Conservation (phyloP, 2,888 invertebrate genomes). For the Pegoplata infirma region DNA sequence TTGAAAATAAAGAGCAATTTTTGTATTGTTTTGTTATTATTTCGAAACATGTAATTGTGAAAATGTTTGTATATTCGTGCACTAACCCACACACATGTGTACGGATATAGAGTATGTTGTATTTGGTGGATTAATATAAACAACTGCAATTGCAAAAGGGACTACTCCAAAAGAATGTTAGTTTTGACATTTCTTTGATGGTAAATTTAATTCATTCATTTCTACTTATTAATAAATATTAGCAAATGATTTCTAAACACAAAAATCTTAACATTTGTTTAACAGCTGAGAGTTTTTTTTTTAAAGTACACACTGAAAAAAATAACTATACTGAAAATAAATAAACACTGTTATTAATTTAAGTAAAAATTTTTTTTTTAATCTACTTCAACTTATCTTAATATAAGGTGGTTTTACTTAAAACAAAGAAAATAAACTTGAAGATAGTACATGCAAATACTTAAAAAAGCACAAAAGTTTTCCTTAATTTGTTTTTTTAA, state of each 20-base stretch:
- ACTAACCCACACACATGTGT: constrained; percentile 55
- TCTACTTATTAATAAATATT: background rate
- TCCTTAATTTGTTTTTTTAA: no score
- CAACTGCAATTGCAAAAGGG: constrained; percentile 27
- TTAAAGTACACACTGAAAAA: no score
- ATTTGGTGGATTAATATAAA: constrained; percentile 59
- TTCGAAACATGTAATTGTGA: constrained; percentile 20
- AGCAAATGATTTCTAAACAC: constrained; percentile 25
- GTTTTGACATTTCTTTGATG: constrained; percentile 19
- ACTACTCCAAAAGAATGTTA: background rate
- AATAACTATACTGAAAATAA: no score
- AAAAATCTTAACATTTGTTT: constrained; percentile 68
- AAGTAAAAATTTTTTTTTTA: no score
- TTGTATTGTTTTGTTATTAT: constrained; percentile 33
- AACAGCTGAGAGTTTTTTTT: constrained; percentile 3
- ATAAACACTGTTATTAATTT: no score
- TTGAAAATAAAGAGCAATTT: constrained; percentile 64
- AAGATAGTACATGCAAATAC: no score
- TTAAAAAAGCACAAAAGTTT: no score
- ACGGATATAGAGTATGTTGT: no score
- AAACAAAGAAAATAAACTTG: no score
- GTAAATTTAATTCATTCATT: background rate
- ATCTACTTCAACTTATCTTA: no score
- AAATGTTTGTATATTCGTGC: no score
- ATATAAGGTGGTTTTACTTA: no score